Evolutionary conservation across 30 jellyfish, hydroid and myxozoan species (phyloP), one percentile per base, ranked within the genome.

Genomic region (Aurelia coerulea): DNA sequence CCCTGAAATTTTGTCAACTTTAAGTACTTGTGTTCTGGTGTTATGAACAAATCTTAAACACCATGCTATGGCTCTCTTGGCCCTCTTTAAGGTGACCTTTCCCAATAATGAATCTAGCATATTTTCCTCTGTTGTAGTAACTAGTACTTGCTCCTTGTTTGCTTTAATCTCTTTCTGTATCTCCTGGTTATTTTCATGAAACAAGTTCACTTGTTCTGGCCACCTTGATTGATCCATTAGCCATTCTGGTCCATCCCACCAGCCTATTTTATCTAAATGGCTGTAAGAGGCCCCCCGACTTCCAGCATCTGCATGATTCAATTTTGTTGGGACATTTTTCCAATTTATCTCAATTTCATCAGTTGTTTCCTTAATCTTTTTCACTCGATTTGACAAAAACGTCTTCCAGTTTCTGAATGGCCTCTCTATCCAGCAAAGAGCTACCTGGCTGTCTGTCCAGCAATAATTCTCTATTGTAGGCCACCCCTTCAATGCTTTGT

Each of bases 221-320:
- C 91, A 68, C 46, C 53, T 54, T 4, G 64, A 16, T 68, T 52
- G 50, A 32, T 58, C 33, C 58, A 15, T 17, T 53, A 82, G 85
- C 91, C 86, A 82, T 31, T 52, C 7, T 19, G 91, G 91, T 31
- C 91, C 91, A 7, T 51, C 54, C 82, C 81, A 79, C 90, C 84
- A 68, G 51, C 66, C 85, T 23, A 14, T 50, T 65, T 50, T 82
- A 14, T 62, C 62, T 35, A 79, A 79, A 17, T 79, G 49, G 68
- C 42, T 65, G 19, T 15, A 42, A 9, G 52, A 4, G 66, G 82
- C 81, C 11, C 90, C 81, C 35, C 90, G 32, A 41, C 84, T 79
- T 15, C 90, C 84, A 14, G 9, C 42, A 56, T 79, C 90, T 31
- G 90, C 90, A 62, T 63, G 84, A 32, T 79, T 79, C 51, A 62